Evolutionary conservation across 2,113 vertebrate species (phyloP), one percentile per base, ranked within the genome.

Genomic region (Xiphophorus maculatus): DNA sequence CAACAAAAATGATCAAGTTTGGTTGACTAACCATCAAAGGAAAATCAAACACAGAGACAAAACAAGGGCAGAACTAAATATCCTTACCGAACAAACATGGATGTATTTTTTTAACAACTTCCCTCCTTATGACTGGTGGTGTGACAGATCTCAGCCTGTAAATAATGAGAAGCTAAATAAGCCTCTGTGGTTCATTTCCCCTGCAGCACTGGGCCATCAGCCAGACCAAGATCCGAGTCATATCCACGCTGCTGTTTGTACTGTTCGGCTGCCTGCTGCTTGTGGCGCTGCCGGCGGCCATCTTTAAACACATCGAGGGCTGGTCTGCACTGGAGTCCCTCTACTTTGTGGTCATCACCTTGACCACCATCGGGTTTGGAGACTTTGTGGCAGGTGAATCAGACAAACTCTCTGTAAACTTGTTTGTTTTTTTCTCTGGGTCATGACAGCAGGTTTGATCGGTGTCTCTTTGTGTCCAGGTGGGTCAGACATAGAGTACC

Each of bases 151-250:
- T 29, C 27, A 11, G n/a, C 60, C 5, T 27, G 27, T 29, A 63
- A 37, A 37, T 37, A 37, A 37, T 0, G 12, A 32, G 15, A n/a
- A 33, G 17, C 67, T 63, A 22, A 72, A 62, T n/a, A 25, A 30
- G 27, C 27, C 32, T 58, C 25, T 69, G n/a, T 27, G 29, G 37
- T 51, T 67, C 32, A 28, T 54, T 22, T 65, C 27, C 66, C n/a
- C 22, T 69, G 27, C 84, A 98, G 97, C 96, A 97, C 80, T 96
- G 96, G 96, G 95, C 97, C 80, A 96, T 98, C 71, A 98, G 95
- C 91, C 97, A 98, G 92, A 98, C 97, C 74, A 98, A 98, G 94
- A 97, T 98, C 80, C 96, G 97, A 13, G 96, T 98, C 79, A 98
- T 96, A 84, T 98, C 97, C 66, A 98, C 97, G n/a, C 95, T 98